phyloP scores from a whole-genome alignment of 2,113 vertebrate genomes.

The Paratilapia polleni region DNA sequence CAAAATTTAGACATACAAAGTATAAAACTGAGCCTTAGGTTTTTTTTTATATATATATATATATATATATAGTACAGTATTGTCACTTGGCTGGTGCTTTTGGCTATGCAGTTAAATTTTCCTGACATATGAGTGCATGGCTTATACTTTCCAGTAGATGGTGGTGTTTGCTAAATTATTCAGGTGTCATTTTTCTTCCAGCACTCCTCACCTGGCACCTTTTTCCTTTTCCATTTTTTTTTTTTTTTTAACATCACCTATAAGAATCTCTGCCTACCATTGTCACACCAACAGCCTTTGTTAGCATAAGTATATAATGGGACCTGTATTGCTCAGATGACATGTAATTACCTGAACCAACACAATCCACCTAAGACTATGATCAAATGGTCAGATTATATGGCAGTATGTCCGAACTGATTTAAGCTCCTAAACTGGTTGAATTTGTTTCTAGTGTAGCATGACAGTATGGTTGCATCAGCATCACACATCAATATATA shows the following conservation, averaged over 20 bases:
- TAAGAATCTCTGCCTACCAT: neutral
- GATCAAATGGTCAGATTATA: neutral
- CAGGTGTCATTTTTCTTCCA: neutral
- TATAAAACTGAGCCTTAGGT: neutral
- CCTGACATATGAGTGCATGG: neutral
- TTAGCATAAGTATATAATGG: neutral
- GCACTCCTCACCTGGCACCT: neutral
- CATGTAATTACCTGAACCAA: neutral
- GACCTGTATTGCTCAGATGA: neutral
- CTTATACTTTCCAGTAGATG: slow-evolving; percentile 41
- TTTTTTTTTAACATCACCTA: neutral
- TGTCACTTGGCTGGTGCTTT: too few species aligned
- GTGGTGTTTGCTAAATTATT: slow-evolving; percentile 4
- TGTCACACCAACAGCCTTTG: too few species aligned
- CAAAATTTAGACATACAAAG: neutral
- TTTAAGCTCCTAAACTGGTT: neutral
- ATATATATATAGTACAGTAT: neutral
- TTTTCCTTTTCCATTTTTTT: neutral
- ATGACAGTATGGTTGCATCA: neutral
- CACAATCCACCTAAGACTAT: neutral
- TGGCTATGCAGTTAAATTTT: neutral
- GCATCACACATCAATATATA: neutral
- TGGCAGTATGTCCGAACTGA: neutral
- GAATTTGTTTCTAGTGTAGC: neutral
- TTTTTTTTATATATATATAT: too few species aligned